Base-by-base conservation (phyloP, 1,140 invertebrate genomes). In the Meloidogyne hapla region DNA sequence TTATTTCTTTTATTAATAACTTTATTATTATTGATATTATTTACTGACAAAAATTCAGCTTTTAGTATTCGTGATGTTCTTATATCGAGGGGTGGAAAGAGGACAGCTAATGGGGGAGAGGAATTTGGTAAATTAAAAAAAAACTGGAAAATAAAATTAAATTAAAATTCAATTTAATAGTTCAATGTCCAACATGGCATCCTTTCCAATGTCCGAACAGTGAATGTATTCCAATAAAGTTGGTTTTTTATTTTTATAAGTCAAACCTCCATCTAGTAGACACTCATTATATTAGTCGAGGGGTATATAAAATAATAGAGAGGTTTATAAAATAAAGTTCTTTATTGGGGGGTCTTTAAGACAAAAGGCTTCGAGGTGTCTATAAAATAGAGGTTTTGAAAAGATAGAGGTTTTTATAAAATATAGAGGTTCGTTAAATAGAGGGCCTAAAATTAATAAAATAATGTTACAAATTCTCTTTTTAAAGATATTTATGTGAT, bases 171-270 rank as follows among this genome's bases (percentile, higher is more conserved):
- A 25, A 62, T 38, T 79, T 69, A 5, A 23, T 76, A 65, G 78
- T 88, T 75, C 79, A n/a, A 62, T 88, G 88, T 74, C 88, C 88
- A 33, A 86, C 88, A 25, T 89, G 88, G 69, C 82, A 96, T 87
- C 94, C 94, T 15, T 96, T 97, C 89, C 94, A 94, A 87, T 97
- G 94, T 88, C 94, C 94, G 1, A 93, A 93, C 93, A 94, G 85
- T 91, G 92, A 77, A 42, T 96, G 94, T 88, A 95, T 96, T 88
- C 94, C 93, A 74, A 95, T 96, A 6, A 81, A 79, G 87, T 96
- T n/a, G 1, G 48, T 56, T n/a, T 56, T 21, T 56, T 56, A 8
- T 33, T 33, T 6, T 6, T 33, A 6, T 33, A 6, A 33, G 33
- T n/a, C n/a, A n/a, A n/a, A 33, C 33, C 33, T 33, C 33, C 9